A percentile compares a stretch with the other conserved stretches of the same genome.
Conservation (phyloP, 2,113 vertebrate genomes). For the Oxyura jamaicensis region DNA sequence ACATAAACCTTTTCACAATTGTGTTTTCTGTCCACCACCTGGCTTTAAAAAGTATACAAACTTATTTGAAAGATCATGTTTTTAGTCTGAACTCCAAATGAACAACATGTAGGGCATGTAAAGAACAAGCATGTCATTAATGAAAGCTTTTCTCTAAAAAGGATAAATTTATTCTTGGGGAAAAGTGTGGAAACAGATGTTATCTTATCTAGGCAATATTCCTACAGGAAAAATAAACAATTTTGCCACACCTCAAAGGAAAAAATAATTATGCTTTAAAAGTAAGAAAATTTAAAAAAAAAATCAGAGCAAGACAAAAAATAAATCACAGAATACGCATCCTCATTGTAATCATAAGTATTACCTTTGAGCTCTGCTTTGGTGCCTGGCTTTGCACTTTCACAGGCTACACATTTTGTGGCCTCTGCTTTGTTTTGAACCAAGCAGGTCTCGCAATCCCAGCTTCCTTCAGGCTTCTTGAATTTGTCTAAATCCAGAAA, state of each 20-base stretch:
- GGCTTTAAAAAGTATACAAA: neutral
- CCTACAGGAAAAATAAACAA: neutral
- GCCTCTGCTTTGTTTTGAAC: slow-evolving; percentile 78
- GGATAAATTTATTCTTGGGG: neutral
- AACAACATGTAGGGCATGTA: neutral
- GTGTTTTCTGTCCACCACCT: neutral
- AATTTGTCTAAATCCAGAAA: slow-evolving; percentile 80
- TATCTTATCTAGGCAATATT: neutral
- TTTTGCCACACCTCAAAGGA: neutral
- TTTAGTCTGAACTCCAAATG: neutral
- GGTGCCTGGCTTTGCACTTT: slow-evolving; percentile 78
- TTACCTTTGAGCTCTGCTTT: slow-evolving; percentile 88
- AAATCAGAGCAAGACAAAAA: neutral
- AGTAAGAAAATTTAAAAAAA: neutral
- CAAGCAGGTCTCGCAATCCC: slow-evolving; percentile 77
- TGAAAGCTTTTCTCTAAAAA: neutral
- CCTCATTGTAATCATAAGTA: neutral
- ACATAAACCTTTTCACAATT: fast-evolving
- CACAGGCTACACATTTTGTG: slow-evolving; percentile 75
- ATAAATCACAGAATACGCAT: neutral
- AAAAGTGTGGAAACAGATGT: neutral
- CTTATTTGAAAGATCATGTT: neutral
- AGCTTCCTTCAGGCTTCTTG: slow-evolving; percentile 81
- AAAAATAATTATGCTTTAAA: neutral
- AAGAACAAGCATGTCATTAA: neutral